Evolutionary conservation across 64 coral and sea anemone species (phyloP), one percentile per base, ranked within the genome.

Genomic region (Stichodactyla mertensii): DNA sequence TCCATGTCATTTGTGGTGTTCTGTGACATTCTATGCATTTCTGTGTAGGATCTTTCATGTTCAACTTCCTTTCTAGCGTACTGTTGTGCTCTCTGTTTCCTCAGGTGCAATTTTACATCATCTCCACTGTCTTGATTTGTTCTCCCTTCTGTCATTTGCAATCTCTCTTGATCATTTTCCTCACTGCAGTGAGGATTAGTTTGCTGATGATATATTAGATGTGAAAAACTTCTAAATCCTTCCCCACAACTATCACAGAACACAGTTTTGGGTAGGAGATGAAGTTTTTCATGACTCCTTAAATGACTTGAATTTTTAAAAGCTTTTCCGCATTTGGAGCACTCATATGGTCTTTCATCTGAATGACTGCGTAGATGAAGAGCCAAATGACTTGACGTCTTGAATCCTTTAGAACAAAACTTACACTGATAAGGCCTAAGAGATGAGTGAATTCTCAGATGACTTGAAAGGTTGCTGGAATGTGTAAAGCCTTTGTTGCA

Each of bases 401-500:
- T 78, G 86, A 87, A 87, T 12, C 86, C 52, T n/a, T 87, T 87
- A 1, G 51, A 45, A 60, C 86, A 87, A 52, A 55, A 77, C 15
- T 24, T 61, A 79, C 86, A 87, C 52, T 51, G 18, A 15, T 55
- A 87, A 6, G 86, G 86, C 7, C 71, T 26, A 55, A 61, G 52
- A 13, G 52, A 57, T 53, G 55, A 59, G 66, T 88, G 87, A 5
- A 70, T 88, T 51, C 60, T 85, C 15, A 82, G 28, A 66, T 88
- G 87, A 52, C 58, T 58, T 36, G 55, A 22, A 8, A 88, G 16
- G 16, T 82, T 62, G 18, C 54, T 80, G 16, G 87, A 82, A 19
- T 77, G 69, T 54, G 69, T 82, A 55, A 88, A 88, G 3, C 55
- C 77, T 77, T 88, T 88, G 52, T 88, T 80, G 55, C 87, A 88